Percentiles rank a stretch among this genome's conserved stretches.
Conservation (phyloP, 2,888 invertebrate genomes). For the Carpatolechia fugitivella region DNA sequence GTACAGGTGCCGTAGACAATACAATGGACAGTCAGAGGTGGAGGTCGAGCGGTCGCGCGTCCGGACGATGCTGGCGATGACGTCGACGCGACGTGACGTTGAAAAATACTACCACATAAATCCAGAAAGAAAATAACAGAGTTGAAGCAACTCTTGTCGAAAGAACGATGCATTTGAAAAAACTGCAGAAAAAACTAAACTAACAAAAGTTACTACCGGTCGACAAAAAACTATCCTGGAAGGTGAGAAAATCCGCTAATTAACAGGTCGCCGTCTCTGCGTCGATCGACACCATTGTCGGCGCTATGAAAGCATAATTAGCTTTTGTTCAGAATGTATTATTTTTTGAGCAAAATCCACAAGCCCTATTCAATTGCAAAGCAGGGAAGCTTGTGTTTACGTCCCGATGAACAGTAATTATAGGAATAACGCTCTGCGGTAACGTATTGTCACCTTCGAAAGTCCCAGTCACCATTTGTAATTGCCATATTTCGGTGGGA, state of each 20-base stretch:
- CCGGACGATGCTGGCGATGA: slow-evolving; percentile 14
- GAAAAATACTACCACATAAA: background rate
- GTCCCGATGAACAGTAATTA: slow-evolving; percentile 64
- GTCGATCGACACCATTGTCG: slow-evolving; percentile 51
- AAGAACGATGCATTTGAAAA: slow-evolving; percentile 21
- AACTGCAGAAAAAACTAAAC: slow-evolving; percentile 40
- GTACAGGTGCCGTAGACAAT: slow-evolving; percentile 22
- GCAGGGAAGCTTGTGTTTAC: slow-evolving; percentile 57
- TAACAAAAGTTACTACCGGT: slow-evolving; percentile 33
- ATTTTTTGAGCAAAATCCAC: slow-evolving; percentile 54
- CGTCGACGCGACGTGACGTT: background rate
- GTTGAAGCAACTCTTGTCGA: background rate
- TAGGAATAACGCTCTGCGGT: slow-evolving; percentile 43
- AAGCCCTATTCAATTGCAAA: slow-evolving; percentile 60
- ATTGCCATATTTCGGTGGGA: slow-evolving; percentile 42
- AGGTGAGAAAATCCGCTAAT: slow-evolving; percentile 77
- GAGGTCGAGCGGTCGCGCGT: slow-evolving; percentile 16
- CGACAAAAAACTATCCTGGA: slow-evolving; percentile 51
- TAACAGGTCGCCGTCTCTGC: slow-evolving; percentile 56
- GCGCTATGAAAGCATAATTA: slow-evolving; percentile 67
- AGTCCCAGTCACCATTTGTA: slow-evolving; percentile 60
- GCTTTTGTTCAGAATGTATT: slow-evolving; percentile 64
- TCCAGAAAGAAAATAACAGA: background rate
- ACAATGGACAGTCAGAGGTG: slow-evolving; percentile 35
- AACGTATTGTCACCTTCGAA: slow-evolving; percentile 48